phyloP scores from a whole-genome alignment of 2,888 invertebrate genomes.

The Lepidochrysops patricia region DNA sequence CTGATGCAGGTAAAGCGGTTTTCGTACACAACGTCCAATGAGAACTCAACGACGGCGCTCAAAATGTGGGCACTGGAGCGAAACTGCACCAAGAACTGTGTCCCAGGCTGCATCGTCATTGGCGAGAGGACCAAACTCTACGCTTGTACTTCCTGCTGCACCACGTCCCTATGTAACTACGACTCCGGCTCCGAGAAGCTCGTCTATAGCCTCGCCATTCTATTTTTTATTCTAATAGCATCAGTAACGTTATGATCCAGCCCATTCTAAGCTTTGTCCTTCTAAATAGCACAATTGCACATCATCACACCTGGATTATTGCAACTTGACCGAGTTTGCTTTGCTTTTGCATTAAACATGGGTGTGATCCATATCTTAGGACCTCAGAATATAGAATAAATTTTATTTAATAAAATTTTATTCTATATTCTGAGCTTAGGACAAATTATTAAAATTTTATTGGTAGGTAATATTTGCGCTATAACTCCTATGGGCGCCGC shows the following conservation, averaged over 20 bases:
- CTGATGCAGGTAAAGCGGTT: constrained; percentile 82
- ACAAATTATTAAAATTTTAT: too few relatives aligned
- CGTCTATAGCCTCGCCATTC: constrained; percentile 11
- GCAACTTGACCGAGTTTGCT: not conserved
- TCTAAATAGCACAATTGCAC: not conserved
- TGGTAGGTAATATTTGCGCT: too few relatives aligned
- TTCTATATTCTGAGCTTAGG: too few relatives aligned
- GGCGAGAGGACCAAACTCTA: constrained; percentile 91
- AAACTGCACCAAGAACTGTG: constrained; percentile 87
- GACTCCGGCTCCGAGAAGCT: constrained; percentile 69
- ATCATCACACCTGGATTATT: not conserved
- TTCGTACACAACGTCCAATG: constrained; percentile 87
- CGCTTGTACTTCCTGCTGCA: constrained; percentile 91
- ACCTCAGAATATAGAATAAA: too few relatives aligned
- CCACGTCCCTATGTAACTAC: constrained; percentile 83
- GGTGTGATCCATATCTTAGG: too few relatives aligned
- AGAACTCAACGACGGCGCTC: constrained; percentile 80
- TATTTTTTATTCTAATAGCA: constrained; percentile 14
- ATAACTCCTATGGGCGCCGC: too few relatives aligned
- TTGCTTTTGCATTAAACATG: not conserved
- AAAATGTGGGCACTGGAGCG: constrained; percentile 89
- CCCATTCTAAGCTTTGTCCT: not conserved
- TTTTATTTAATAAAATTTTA: too few relatives aligned
- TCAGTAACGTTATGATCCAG: constrained; percentile 8
- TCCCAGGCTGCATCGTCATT: constrained; percentile 90